Base-by-base conservation (phyloP, 1,140 invertebrate genomes). In the Chlorops oryzae region DNA sequence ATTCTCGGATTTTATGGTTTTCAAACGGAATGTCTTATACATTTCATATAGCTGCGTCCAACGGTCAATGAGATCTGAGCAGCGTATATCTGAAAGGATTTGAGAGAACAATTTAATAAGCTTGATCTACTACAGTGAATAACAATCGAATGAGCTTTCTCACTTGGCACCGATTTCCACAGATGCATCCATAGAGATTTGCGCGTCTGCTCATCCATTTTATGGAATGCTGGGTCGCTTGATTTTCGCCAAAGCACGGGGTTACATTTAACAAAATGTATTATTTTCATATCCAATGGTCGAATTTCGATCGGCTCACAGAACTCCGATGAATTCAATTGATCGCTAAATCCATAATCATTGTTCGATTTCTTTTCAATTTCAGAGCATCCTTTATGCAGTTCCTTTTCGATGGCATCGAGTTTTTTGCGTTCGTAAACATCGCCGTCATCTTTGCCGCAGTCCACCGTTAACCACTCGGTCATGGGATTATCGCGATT, bases 21-120 rank as follows among this genome's bases (percentile, higher is more conserved):
- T 69, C 0, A 69, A 51, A 4, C 65, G 65, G 43, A 69, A 69
- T 1, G 65, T 58, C 41, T 69, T 69, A 54, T 69, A 69, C 65
- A 69, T 69, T 47, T 69, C 65, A 38, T 69, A 69, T 58, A 69
- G 62, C 38, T 69, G 65, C 23, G 66, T 56, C 65, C 65, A 69
- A 12, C 65, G 63, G 10, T 66, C 65, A 21, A 64, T 61, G 6
- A 69, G 53, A 24, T 69, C 60, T 20, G 68, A 63, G 41, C 50
- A 57, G 12, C 53, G 21, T 7, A 53, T n/a, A 23, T 47, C 51
- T 49, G 32, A 22, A 47, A 35, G 5, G 20, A 17, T 15, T 3
- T n/a, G n/a, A n/a, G n/a, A n/a, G n/a, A n/a, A n/a, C n/a, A n/a
- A n/a, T n/a, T n/a, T n/a, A n/a, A n/a, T n/a, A n/a, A n/a, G n/a